Conservation (phyloP, 2,797 vertebrate species). For the Rhabdophis nuchalis region DNA sequence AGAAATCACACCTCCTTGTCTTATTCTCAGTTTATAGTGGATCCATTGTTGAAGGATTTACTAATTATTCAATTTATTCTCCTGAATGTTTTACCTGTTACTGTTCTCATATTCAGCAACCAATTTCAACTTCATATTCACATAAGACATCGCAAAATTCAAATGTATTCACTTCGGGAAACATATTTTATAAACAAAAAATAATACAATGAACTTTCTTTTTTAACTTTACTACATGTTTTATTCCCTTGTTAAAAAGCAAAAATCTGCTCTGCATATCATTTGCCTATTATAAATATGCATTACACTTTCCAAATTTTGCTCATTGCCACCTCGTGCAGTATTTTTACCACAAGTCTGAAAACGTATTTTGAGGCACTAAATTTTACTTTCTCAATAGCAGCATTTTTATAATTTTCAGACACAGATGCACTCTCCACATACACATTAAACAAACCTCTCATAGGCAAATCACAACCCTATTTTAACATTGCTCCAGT, state of each 20-base stretch:
- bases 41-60: neutral
- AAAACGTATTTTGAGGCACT: neutral
- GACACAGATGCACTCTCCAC: neutral
- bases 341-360: neutral
- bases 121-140: neutral
- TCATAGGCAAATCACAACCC: neutral
- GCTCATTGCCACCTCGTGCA: neutral
- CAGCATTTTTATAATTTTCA: neutral
- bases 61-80: neutral
- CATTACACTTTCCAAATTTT: neutral
- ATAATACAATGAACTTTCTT: neutral
- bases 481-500: neutral
- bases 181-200: neutral
- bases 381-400: neutral
- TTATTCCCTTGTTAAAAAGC: neutral
- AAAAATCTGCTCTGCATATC: neutral
- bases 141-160: neutral
- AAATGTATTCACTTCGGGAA: neutral
- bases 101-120: neutral
- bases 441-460: neutral
- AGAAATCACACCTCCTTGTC: neutral
- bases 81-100: neutral
- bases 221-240: neutral
- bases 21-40: neutral
- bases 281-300: neutral